These are phyloP conservation scores for Abrostola tripartita DNA, from an alignment of 2,888 invertebrate species.

Conservation along the genomic window DNA sequence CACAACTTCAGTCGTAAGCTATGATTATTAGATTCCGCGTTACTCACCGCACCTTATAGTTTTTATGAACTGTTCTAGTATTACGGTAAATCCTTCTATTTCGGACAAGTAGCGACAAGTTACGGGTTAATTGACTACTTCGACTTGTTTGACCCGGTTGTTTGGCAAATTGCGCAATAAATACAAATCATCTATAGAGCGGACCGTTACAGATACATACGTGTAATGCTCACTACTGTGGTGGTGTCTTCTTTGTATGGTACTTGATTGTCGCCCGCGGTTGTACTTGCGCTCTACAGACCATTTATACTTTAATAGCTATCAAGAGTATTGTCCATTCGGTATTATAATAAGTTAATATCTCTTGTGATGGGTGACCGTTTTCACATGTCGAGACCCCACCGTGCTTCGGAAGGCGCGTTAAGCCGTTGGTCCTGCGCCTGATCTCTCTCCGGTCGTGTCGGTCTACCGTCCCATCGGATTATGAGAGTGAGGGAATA, in stretches of 20 bases:
- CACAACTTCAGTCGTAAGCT: constrained; percentile 30
- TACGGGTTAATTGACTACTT: constrained; percentile 27
- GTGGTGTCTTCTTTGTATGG: background rate
- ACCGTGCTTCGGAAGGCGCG: too few species aligned
- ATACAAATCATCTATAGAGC: constrained; percentile 1
- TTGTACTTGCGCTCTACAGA: too few species aligned
- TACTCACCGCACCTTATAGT: constrained; percentile 36
- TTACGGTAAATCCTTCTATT: constrained; percentile 46
- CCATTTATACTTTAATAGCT: too few species aligned
- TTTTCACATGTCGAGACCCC: too few species aligned
- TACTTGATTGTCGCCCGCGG: background rate
- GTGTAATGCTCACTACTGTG: background rate
- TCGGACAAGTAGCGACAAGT: constrained; percentile 42
- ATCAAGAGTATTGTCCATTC: too few species aligned
- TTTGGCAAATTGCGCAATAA: constrained; percentile 27
- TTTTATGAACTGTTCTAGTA: constrained; percentile 38
- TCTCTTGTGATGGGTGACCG: too few species aligned
- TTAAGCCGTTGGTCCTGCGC: too few species aligned
- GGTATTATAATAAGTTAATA: too few species aligned
- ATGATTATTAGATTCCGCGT: constrained; percentile 16
- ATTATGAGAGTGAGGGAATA: too few species aligned
- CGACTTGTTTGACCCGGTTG: constrained; percentile 14
- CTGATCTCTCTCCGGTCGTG: too few species aligned
- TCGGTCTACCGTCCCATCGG: too few species aligned
- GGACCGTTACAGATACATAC: constrained; percentile 4